Evolutionary conservation across 2,113 vertebrate species (phyloP).

Genomic region (Mola mola): DNA sequence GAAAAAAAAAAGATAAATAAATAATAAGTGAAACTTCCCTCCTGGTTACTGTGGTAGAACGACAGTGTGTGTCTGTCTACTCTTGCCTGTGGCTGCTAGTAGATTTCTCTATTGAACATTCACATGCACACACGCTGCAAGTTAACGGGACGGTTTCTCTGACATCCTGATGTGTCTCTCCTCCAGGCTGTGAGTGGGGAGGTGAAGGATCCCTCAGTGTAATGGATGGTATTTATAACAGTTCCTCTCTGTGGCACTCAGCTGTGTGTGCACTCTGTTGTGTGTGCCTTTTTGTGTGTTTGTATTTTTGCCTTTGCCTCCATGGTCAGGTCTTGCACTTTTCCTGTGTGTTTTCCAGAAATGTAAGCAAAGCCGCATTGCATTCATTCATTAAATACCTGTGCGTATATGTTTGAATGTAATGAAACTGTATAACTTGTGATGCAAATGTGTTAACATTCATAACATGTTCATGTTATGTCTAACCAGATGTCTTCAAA

Average conservation of each 20-base stretch:
- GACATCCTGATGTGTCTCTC: conserved; percentile 72
- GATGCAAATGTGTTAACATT: conserved; percentile 23
- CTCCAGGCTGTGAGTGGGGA: conserved; percentile 75
- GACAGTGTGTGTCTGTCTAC: not conserved
- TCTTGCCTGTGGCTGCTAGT: conserved; percentile 31
- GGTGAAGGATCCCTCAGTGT: conserved; percentile 71
- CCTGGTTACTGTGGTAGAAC: conserved; percentile 2
- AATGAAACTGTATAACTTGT: conserved; percentile 21
- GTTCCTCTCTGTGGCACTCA: conserved; percentile 59
- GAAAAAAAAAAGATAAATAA: conserved; percentile 1
- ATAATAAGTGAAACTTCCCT: not conserved
- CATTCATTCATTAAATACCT: conserved; percentile 1
- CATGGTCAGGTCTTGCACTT: conserved; percentile 44
- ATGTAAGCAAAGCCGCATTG: conserved; percentile 19
- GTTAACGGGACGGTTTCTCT: conserved; percentile 47
- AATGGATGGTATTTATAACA: conserved; percentile 79
- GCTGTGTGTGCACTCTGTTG: conserved; percentile 52
- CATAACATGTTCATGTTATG: not conserved
- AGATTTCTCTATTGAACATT: conserved; percentile 16
- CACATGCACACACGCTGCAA: conserved; percentile 15
- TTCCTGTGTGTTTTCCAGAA: conserved; percentile 22
- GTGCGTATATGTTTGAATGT: conserved; percentile 27
- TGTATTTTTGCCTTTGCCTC: conserved; percentile 32
- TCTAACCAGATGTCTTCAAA: conserved; percentile 8
- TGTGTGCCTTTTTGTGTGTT: conserved; percentile 41